phyloP scores from a whole-genome alignment of 2,113 vertebrate genomes.

The Aldabrachelys gigantea region DNA sequence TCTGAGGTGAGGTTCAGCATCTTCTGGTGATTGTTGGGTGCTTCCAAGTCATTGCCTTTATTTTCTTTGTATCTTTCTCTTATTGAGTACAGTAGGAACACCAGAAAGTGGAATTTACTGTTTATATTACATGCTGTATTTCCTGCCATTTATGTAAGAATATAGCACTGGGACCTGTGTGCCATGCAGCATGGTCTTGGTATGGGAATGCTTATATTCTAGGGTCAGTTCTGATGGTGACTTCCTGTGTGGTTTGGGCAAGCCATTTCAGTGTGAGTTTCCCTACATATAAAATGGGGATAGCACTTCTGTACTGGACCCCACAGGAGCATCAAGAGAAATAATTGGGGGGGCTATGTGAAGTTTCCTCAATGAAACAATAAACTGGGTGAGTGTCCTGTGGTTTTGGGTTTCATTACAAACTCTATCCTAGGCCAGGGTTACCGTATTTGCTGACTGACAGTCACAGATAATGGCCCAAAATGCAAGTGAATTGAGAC shows the following conservation, averaged over 20 bases:
- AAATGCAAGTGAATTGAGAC: neutral
- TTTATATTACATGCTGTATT: neutral
- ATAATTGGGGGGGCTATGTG: neutral
- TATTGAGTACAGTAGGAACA: accelerated
- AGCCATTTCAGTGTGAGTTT: neutral
- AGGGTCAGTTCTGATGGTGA: neutral
- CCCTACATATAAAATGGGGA: neutral
- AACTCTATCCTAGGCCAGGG: neutral
- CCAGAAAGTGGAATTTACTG: neutral
- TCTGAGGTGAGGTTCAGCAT: neutral
- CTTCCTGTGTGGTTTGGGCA: neutral
- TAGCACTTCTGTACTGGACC: neutral
- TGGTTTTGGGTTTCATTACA: neutral
- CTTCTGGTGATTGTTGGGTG: neutral
- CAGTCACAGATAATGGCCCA: neutral
- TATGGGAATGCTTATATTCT: neutral
- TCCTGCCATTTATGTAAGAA: neutral
- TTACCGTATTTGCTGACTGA: neutral
- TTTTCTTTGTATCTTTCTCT: neutral
- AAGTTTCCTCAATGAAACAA: neutral
- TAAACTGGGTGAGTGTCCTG: accelerated
- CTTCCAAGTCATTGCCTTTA: neutral
- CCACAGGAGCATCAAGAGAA: neutral
- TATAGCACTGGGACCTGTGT: neutral
- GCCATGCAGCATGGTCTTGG: accelerated